Conservation (phyloP, 2,113 vertebrate genomes). For the Bos javanicus region DNA sequence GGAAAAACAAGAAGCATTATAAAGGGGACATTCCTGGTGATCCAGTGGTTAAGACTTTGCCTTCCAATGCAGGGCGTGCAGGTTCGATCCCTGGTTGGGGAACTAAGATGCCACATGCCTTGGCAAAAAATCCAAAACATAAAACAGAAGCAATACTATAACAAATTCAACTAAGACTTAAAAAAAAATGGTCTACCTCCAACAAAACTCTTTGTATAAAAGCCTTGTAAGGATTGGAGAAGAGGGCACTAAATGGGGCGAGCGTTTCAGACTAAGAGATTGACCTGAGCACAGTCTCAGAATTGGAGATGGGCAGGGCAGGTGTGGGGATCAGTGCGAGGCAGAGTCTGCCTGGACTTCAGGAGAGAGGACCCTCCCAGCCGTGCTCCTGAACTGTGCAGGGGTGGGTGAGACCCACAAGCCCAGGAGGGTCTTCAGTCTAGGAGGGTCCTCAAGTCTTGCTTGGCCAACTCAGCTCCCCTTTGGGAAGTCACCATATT, state of each 20-base stretch:
- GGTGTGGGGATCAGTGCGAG: fast-evolving
- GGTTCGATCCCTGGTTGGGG: neutral
- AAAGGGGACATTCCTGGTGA: neutral
- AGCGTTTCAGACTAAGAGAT: neutral
- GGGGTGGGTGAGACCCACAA: neutral
- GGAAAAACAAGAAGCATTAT: neutral
- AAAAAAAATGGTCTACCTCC: neutral
- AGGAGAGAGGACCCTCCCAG: neutral
- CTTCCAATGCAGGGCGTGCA: neutral
- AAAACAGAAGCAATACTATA: neutral
- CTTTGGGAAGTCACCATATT: neutral
- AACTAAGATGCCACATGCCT: neutral
- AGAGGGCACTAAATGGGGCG: neutral
- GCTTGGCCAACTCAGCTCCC: no score
- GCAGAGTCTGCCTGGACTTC: neutral
- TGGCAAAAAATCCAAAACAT: neutral
- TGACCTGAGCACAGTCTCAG: neutral
- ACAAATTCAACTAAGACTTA: neutral
- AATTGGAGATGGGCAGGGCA: neutral
- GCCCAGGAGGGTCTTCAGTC: no score
- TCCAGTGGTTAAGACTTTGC: neutral
- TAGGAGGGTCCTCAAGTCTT: neutral
- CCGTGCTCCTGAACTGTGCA: fast-evolving
- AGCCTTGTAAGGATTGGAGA: neutral
- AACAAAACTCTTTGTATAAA: neutral